Conservation (phyloP, 2,888 invertebrate genomes). For the Dichetophora obliterata region DNA sequence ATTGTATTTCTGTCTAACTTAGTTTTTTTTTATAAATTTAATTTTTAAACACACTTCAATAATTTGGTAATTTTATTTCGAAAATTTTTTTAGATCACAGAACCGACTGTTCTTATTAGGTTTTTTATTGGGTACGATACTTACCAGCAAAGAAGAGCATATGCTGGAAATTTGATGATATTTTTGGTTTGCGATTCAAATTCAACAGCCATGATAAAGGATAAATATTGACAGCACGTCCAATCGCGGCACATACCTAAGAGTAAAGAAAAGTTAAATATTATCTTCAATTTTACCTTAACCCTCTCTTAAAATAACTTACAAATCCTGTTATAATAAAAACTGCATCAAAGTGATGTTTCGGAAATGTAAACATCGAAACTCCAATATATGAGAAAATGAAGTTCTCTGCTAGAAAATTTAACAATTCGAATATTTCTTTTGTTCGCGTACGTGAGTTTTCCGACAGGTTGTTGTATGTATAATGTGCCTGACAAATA, state of each 20-base stretch:
- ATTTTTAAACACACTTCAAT: too few species aligned
- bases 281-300: conserved; percentile 34
- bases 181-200: conserved; percentile 91
- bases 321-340: conserved; percentile 95
- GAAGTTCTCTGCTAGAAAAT: conserved; percentile 97
- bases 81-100: too few species aligned
- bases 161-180: conserved; percentile 94
- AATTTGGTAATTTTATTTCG: too few species aligned
- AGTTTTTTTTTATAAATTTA: too few species aligned
- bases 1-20: too few species aligned
- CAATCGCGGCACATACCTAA: conserved; percentile 90
- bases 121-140: conserved; percentile 45
- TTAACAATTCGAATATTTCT: conserved; percentile 92
- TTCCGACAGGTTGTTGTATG: conserved; percentile 93
- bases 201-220: conserved; percentile 94
- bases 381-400: conserved; percentile 99
- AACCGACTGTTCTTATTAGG: too few species aligned
- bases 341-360: conserved; percentile 92
- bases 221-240: conserved; percentile 95
- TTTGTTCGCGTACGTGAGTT: conserved; percentile 91
- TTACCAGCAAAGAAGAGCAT: conserved; percentile 96
- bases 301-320: conserved; percentile 63
- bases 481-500: conserved; percentile 99
- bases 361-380: conserved; percentile 97
- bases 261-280: conserved; percentile 27